Evolutionary conservation across 1,140 invertebrate genomes (phyloP).

Genomic region (Drosophila pallidifrons): DNA sequence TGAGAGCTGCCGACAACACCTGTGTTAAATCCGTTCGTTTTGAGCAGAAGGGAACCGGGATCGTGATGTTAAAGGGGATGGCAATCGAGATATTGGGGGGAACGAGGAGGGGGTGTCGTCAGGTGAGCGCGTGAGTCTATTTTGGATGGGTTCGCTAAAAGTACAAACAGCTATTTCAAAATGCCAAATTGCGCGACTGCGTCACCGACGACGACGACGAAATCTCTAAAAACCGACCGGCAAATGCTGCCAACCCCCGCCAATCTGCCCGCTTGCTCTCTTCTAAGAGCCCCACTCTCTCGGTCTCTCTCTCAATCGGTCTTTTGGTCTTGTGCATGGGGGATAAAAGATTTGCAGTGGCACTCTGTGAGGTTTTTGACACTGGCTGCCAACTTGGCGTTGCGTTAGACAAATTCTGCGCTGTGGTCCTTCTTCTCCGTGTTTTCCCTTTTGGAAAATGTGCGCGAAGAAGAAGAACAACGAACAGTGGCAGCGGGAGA

Average conservation of each 20-base stretch:
- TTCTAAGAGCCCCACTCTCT: background rate
- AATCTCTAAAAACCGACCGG: conserved; percentile 30
- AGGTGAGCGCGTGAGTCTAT: conserved; percentile 73
- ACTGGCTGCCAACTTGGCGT: conserved; percentile 59
- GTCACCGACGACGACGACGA: conserved; percentile 46
- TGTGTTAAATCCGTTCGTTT: conserved; percentile 49
- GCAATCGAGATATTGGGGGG: background rate
- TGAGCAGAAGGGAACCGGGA: conserved; percentile 16
- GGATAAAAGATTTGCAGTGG: conserved; percentile 30
- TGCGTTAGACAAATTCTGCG: conserved; percentile 75
- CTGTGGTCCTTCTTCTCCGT: conserved; percentile 66
- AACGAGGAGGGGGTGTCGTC: conserved; percentile 8
- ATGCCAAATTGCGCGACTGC: conserved; percentile 78
- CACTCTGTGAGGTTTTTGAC: conserved; percentile 75
- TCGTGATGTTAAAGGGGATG: background rate
- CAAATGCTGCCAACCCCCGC: conserved; percentile 27
- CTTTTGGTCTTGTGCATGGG: conserved; percentile 48
- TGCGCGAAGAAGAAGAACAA: conserved; percentile 1
- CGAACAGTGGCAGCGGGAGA: conserved; percentile 20
- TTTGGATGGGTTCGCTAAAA: conserved; percentile 59
- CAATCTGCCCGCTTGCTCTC: conserved; percentile 4
- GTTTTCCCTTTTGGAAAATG: conserved; percentile 62
- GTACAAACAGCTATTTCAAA: conserved; percentile 57
- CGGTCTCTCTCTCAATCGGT: background rate
- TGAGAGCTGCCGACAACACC: conserved; percentile 51